phyloP scores from a whole-genome alignment of 2,113 vertebrate genomes.

The Albula goreensis region DNA sequence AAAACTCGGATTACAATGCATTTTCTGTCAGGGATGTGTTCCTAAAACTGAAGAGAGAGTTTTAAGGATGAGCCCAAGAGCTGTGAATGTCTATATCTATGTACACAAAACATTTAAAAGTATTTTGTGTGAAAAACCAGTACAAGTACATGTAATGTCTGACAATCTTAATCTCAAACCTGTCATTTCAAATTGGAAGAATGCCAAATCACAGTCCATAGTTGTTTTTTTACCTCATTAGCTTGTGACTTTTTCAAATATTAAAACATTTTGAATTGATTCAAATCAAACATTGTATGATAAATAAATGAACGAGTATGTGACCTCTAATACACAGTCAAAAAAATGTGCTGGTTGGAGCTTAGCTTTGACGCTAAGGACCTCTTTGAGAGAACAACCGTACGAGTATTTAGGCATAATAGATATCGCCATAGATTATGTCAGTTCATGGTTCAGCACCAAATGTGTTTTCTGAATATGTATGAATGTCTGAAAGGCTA shows the following conservation, averaged over 20 bases:
- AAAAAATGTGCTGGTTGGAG: no score
- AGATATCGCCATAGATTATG: no score
- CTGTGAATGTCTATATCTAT: no score
- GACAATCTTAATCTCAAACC: not conserved
- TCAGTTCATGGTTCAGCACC: no score
- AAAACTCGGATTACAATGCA: not conserved
- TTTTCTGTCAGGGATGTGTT: no score
- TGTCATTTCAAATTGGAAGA: not conserved
- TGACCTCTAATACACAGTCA: no score
- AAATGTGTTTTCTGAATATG: not conserved
- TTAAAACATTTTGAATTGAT: not conserved
- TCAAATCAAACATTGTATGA: not conserved
- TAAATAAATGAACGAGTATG: not conserved
- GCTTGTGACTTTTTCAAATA: not conserved
- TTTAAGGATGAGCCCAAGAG: no score
- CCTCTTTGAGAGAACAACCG: no score
- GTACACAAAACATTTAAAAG: no score
- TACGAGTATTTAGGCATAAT: no score
- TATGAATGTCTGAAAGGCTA: not conserved
- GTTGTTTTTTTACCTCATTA: not conserved
- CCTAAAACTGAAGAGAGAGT: no score
- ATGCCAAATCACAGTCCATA: not conserved
- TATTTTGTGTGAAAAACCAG: not conserved
- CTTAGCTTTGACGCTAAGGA: no score
- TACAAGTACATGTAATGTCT: not conserved